Evolutionary conservation across 2,113 vertebrate species (phyloP).

Genomic region (Dicrurus megarhynchus): DNA sequence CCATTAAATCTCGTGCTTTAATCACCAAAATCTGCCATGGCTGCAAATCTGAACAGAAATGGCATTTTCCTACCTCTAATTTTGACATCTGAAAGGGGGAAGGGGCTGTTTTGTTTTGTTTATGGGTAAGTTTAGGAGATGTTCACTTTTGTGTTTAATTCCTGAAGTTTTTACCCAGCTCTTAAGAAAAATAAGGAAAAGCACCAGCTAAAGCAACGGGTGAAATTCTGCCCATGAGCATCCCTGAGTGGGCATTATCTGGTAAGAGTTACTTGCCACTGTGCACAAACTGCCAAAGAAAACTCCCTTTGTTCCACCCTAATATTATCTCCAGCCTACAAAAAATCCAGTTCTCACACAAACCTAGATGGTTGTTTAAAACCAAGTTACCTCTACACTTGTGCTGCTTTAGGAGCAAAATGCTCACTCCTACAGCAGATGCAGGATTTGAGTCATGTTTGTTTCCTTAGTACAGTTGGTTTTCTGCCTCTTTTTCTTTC

Average conservation of each 20-base stretch:
- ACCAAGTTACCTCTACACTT: conserved; percentile 10
- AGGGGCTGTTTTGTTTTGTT: not conserved
- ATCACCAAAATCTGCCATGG: not conserved
- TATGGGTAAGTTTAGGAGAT: not conserved
- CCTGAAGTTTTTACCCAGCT: not conserved
- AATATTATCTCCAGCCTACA: conserved; percentile 57
- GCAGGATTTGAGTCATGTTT: conserved; percentile 17
- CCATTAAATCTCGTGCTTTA: not conserved
- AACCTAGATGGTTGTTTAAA: conserved; percentile 35
- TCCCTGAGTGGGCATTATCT: not conserved
- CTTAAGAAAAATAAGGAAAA: not conserved
- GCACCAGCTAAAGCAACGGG: not conserved
- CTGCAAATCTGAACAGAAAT: not conserved
- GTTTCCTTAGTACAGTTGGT: not conserved
- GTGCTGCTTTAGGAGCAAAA: conserved; percentile 15
- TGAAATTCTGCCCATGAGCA: not conserved
- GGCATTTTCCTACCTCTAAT: not conserved
- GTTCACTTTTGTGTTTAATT: not conserved
- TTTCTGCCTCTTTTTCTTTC: not conserved
- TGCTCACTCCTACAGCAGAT: conserved; percentile 11
- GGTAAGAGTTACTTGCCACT: not conserved
- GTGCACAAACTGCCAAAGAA: conserved; percentile 63
- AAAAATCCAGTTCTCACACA: not conserved
- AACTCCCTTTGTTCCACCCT: conserved; percentile 70
- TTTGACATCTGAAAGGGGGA: not conserved